phyloP scores from a whole-genome alignment of 2,888 invertebrate genomes.

The Eristalis intricaria region DNA sequence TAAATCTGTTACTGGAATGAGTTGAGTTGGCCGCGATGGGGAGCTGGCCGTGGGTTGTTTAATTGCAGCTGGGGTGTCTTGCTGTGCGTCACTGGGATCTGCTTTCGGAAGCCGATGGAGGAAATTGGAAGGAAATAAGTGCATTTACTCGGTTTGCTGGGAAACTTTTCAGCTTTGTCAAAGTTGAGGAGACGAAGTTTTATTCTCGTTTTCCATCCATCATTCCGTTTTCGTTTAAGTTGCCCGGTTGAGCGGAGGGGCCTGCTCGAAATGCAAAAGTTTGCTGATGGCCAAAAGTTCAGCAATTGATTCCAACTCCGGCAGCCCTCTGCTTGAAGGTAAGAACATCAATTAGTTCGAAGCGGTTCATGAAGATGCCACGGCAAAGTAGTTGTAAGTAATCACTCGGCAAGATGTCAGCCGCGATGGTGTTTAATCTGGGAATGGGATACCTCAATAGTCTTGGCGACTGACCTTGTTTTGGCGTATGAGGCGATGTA shows the following conservation, averaged over 20 bases:
- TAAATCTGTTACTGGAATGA: slow-evolving; percentile 28
- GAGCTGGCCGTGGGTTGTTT: neutral
- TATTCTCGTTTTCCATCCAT: slow-evolving; percentile 1
- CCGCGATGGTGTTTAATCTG: no score
- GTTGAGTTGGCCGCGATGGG: neutral
- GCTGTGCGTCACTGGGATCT: neutral
- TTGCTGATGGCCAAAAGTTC: slow-evolving; percentile 25
- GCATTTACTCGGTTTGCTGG: slow-evolving; percentile 44
- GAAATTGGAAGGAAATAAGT: slow-evolving; percentile 54
- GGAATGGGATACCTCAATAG: no score
- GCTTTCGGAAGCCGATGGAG: neutral
- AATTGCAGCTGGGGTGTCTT: neutral
- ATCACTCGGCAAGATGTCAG: no score
- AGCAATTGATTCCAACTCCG: no score
- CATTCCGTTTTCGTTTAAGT: neutral
- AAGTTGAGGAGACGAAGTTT: slow-evolving; percentile 23
- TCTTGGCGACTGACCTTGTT: no score
- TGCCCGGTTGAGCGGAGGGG: neutral
- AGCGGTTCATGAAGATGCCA: no score
- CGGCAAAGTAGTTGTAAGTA: no score
- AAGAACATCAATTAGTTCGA: no score
- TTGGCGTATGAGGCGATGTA: no score
- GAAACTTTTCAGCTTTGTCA: slow-evolving; percentile 49
- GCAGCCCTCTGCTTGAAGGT: no score
- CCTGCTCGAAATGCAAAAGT: neutral